Evolutionary conservation across 2,888 invertebrate species (phyloP).

Genomic region (Prenolepis imparis): DNA sequence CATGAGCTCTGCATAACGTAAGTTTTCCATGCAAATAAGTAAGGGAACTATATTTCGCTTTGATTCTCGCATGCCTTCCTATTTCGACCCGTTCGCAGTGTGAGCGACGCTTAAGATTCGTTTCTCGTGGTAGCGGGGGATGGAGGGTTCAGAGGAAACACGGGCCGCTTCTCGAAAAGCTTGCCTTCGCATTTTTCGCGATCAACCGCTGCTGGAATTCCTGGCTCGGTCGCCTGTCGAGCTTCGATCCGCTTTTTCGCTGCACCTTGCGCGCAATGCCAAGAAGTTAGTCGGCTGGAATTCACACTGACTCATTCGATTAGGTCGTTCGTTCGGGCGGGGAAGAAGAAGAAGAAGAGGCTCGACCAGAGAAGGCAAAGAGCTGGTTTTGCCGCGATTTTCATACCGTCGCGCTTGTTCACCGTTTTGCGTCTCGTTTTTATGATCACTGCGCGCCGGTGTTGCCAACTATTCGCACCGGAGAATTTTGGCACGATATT

Average conservation of each 20-base stretch:
- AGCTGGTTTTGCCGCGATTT: constrained; percentile 55
- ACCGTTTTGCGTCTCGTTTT: constrained; percentile 36
- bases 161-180: constrained; percentile 42
- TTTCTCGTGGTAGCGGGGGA: neutral
- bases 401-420: constrained; percentile 37
- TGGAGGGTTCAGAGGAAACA: neutral
- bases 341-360: constrained; percentile 40
- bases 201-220: constrained; percentile 61
- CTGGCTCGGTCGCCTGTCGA: constrained; percentile 53
- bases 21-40: constrained; percentile 27
- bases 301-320: constrained; percentile 62
- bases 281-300: constrained; percentile 60
- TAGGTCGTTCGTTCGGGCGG: constrained; percentile 52
- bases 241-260: constrained; percentile 57
- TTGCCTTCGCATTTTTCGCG: constrained; percentile 61
- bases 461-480: constrained; percentile 32
- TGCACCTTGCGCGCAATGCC: constrained; percentile 58
- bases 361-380: constrained; percentile 31
- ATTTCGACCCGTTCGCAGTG: constrained; percentile 6
- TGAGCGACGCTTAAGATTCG: constrained; percentile 33
- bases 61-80: constrained; percentile 1
- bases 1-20: constrained; percentile 12
- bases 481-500: constrained; percentile 43
- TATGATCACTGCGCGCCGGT: neutral
- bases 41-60: neutral